Percentiles rank a stretch among this genome's conserved stretches.
These are phyloP conservation scores for Limnephilus rhombicus DNA, from an alignment of 2,888 invertebrate genomes.

Conservation along the genomic window DNA sequence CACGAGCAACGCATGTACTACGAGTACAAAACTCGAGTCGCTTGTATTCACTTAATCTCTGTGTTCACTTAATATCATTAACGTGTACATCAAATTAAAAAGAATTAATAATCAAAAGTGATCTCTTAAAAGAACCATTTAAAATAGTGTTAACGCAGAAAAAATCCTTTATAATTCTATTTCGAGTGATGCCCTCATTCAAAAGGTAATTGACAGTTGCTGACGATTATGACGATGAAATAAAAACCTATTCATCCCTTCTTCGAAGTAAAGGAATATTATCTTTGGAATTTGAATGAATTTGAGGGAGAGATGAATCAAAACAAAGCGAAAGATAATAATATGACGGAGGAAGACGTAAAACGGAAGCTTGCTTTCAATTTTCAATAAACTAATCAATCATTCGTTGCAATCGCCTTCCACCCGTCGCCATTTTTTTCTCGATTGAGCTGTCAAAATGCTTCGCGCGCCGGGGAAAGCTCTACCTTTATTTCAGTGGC, in stretches of 20 bases:
- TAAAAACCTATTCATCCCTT: not conserved
- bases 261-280: not conserved
- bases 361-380: constrained; percentile 4
- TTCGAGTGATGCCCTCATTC: not conserved
- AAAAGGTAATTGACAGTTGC: not conserved
- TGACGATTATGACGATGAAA: not conserved
- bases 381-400: constrained; percentile 38
- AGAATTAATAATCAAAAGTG: no score
- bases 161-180: no score
- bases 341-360: not conserved
- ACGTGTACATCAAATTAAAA: no score
- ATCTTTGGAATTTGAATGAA: not conserved
- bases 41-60: no score
- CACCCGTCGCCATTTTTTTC: constrained; percentile 10
- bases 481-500: not conserved
- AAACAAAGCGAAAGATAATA: not conserved
- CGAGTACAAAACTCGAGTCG: no score
- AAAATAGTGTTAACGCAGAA: no score
- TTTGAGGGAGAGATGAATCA: not conserved
- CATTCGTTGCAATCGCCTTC: constrained; percentile 27
- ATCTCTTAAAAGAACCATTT: no score
- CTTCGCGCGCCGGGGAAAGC: not conserved
- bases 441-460: constrained; percentile 23
- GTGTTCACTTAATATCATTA: no score
- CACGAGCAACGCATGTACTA: no score